These are phyloP conservation scores for Odocoileus hemionus DNA, from an alignment of 2,113 vertebrate genomes.

Conservation along the genomic window DNA sequence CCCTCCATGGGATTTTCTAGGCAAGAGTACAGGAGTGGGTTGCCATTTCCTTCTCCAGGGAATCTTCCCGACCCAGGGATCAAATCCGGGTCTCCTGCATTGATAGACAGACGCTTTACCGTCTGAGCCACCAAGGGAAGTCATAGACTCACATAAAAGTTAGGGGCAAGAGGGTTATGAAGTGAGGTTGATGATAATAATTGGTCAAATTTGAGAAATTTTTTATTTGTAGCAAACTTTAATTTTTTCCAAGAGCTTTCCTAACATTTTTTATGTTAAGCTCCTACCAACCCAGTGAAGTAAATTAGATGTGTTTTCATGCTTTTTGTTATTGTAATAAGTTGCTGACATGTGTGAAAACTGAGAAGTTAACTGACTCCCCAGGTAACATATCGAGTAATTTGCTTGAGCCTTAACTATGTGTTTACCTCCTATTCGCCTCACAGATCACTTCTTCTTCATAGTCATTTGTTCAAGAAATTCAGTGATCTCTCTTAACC, in stretches of 20 bases:
- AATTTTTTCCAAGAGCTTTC: background rate
- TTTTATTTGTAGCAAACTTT: background rate
- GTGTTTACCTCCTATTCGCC: background rate
- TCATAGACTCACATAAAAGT: background rate
- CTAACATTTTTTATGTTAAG: background rate
- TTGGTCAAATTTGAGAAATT: background rate
- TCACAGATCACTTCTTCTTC: background rate
- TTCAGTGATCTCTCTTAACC: background rate
- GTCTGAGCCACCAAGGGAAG: too few species aligned
- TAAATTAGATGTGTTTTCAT: background rate
- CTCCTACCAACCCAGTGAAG: background rate
- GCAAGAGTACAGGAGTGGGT: too few species aligned
- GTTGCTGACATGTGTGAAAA: background rate
- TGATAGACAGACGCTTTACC: too few species aligned
- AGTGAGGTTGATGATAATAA: background rate
- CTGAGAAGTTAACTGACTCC: background rate
- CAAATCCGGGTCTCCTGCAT: too few species aligned
- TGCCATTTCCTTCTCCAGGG: too few species aligned
- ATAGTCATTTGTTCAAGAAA: background rate
- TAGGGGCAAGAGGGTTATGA: background rate
- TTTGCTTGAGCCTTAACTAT: background rate
- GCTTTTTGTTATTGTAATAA: background rate
- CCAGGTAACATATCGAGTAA: background rate
- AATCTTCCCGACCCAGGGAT: too few species aligned
- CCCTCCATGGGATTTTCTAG: too few species aligned